A percentile compares a stretch with the other conserved stretches of the same genome.
phyloP scores from a whole-genome alignment of 2,888 invertebrate species.

The Amiota minor region DNA sequence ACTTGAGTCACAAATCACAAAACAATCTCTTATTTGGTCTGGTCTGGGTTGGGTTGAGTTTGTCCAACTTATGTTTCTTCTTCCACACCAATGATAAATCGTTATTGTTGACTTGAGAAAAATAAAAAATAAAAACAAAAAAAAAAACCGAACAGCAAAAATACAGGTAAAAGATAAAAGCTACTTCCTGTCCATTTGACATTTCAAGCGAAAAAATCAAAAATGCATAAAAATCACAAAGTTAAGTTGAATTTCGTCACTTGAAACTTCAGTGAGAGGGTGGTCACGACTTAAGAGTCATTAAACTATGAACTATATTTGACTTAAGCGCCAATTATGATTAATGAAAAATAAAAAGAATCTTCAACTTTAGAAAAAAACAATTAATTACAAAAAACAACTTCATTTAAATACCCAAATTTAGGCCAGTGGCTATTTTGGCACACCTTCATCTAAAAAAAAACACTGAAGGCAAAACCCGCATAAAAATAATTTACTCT shows the following conservation, averaged over 20 bases:
- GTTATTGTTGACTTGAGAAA: background rate
- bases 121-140: too few species aligned
- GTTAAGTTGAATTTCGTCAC: constrained; percentile 6
- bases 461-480: background rate
- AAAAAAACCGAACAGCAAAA: too few species aligned
- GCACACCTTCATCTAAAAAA: background rate
- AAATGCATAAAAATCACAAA: background rate
- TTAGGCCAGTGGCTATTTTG: constrained; percentile 25
- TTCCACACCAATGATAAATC: background rate
- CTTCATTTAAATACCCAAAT: constrained; percentile 4
- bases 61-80: too few species aligned
- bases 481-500: background rate
- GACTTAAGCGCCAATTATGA: constrained; percentile 9
- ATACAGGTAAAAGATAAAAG: constrained; percentile 10
- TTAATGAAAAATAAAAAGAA: constrained; percentile 16
- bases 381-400: constrained; percentile 25
- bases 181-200: constrained; percentile 17
- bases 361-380: constrained; percentile 5
- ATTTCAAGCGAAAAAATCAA: constrained; percentile 16
- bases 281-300: background rate
- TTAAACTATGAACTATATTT: background rate
- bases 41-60: too few species aligned
- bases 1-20: too few species aligned
- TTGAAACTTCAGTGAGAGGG: constrained; percentile 4
- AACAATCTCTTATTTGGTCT: too few species aligned